Evolutionary conservation across 2,113 vertebrate genomes (phyloP), one percentile per base, ranked within the genome.

Genomic region (Dasyurus viverrinus): DNA sequence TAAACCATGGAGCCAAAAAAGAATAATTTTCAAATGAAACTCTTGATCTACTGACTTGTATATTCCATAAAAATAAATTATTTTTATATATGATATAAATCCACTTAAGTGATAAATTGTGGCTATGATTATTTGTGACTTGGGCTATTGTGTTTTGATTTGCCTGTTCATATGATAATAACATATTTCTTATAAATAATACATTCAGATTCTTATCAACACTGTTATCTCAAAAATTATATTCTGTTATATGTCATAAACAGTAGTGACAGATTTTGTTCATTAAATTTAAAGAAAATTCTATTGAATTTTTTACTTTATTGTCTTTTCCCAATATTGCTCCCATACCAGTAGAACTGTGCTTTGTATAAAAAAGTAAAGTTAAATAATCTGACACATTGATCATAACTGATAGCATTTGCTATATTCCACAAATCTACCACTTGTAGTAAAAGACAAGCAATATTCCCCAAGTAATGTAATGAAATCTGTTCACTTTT

Each of bases 1-100:
- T 1, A 89, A 27, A 53, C 84, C 60, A 55, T 14, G 50, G 53
- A 52, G 96, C 26, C 68, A n/a, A 84, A 50, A 14, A 52, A 48
- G 92, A 68, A 93, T 95, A 89, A 52, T 92, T 93, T 89, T 90
- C 53, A 47, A 92, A 90, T 50, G 46, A 27, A 54, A 92, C 19
- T n/a, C 22, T 27, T 54, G 90, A 95, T 93, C 57, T 10, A 60
- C 7, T 54, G 52, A 19, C 25, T 53, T 93, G 3, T 93, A 47
- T 92, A 54, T 27, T 89, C 47, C 57, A 16, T 50, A 55, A 36
- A 89, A 57, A 90, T 91, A 27, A 26, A 54, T 90, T 95, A 19
- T 42, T 89, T 90, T 54, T 92, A 93, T 54, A 25, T 76, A 48
- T 46, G 52, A 96, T 54, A 57, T 53, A 93, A 97, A 90, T 52